Evolutionary conservation across 2,797 vertebrate genomes (phyloP), one percentile per base, ranked within the genome.

Genomic region (Eospalax fontanierii): DNA sequence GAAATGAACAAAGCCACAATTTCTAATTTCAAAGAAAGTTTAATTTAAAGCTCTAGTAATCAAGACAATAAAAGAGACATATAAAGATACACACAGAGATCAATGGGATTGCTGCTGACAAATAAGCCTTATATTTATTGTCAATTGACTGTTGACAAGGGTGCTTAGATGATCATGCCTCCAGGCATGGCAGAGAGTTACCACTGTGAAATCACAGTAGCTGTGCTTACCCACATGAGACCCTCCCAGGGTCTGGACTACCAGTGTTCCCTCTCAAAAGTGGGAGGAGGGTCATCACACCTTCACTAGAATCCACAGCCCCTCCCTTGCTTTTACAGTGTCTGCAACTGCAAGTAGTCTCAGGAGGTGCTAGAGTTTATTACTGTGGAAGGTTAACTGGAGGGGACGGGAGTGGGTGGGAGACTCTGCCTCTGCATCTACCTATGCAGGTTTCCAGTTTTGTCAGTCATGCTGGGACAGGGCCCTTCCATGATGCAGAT

Each of bases 1-100:
- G 85, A 81, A 22, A 75, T 59, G 19, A 88, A 84, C 8, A 59
- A 82, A 83, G 6, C 46, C 35, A 10, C 81, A 92, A 26, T 18
- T 63, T 2, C 21, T 66, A 46, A 74, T 66, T 84, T 40, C 19
- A 84, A 88, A 94, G 82, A n/a, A n/a, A n/a, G 38, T 80, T 90
- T 50, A 43, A 19, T 54, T 87, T 87, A 87, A 82, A 74, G 1
- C 43, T 66, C 11, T 22, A 57, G 12, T 73, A 86, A 87, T 87
- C 35, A 63, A 87, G 18, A 18, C 18, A 65, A 21, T 43, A 14
- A 18, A 65, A 21, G 18, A 33, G 18, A 59, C n/a, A 14, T 18
- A 19, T 61, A 76, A 83, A 33, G 21, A 43, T 0, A 40, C 28
- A 26, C 15, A 40, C 7, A 59, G 21, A 33, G 26, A 19, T 59